Conservation (phyloP, 2,113 vertebrate genomes). For the Carollia perspicillata region DNA sequence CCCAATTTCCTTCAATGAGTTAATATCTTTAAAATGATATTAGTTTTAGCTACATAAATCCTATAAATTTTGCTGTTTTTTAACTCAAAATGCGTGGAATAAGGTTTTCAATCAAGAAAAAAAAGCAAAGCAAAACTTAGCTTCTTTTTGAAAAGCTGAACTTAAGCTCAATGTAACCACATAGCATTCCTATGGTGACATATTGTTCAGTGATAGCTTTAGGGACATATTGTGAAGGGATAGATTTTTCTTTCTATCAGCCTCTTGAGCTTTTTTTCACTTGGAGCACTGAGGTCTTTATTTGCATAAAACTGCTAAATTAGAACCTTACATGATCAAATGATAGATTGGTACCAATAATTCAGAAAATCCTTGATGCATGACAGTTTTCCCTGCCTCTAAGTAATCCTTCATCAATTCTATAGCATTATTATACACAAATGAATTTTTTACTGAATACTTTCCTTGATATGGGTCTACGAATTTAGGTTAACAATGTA, state of each 20-base stretch:
- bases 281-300: neutral
- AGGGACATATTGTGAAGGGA: neutral
- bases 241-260: neutral
- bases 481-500: neutral
- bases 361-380: neutral
- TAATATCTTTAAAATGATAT: neutral
- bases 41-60: neutral
- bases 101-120: neutral
- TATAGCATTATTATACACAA: neutral
- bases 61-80: neutral
- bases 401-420: neutral
- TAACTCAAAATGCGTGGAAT: neutral
- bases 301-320: neutral
- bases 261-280: neutral
- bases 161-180: neutral
- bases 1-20: neutral
- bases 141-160: neutral
- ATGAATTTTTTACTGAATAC: neutral
- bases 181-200: rapidly evolving
- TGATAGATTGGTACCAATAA: neutral
- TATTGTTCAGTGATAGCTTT: neutral
- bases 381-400: neutral
- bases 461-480: neutral
- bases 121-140: neutral
- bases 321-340: neutral